Evolutionary conservation across 2,888 invertebrate species (phyloP).

Genomic region (Ectemnius lituratus): DNA sequence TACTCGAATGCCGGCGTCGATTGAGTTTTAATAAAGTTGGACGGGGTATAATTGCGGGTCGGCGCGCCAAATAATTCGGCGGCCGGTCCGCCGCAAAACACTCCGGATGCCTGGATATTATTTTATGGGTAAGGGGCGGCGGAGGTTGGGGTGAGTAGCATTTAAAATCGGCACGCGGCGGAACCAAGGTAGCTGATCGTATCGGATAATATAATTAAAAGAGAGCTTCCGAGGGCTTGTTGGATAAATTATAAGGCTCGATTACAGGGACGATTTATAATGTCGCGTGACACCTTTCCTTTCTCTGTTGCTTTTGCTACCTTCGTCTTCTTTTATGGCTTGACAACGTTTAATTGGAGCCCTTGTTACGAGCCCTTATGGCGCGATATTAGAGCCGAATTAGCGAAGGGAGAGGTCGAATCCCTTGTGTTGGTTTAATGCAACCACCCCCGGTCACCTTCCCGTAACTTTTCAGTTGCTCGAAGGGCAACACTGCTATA

Average conservation of each 20-base stretch:
- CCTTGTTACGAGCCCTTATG: conserved; percentile 21
- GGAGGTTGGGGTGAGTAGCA: neutral
- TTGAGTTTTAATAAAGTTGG: conserved; percentile 7
- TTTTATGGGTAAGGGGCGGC: neutral
- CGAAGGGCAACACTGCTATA: too few relatives aligned
- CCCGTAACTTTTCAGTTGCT: too few relatives aligned
- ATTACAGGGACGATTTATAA: conserved; percentile 37
- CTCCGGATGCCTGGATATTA: neutral
- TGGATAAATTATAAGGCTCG: conserved; percentile 31
- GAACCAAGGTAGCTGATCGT: neutral
- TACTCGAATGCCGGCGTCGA: neutral
- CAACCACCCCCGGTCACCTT: too few relatives aligned
- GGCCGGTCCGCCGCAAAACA: neutral
- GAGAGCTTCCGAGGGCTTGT: conserved; percentile 13
- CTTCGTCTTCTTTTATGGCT: conserved; percentile 28
- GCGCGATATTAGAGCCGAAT: conserved; percentile 34
- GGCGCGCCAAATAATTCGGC: conserved; percentile 1
- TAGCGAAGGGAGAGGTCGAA: neutral
- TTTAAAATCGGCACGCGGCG: neutral
- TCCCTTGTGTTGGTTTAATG: too few relatives aligned
- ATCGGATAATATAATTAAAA: conserved; percentile 33
- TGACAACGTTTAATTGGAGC: conserved; percentile 30
- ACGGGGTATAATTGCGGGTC: neutral
- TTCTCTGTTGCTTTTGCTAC: neutral
- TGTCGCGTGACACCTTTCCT: conserved; percentile 30